Evolutionary conservation across 2,113 vertebrate species (phyloP), one percentile per base, ranked within the genome.

Genomic region (Tichodroma muraria): DNA sequence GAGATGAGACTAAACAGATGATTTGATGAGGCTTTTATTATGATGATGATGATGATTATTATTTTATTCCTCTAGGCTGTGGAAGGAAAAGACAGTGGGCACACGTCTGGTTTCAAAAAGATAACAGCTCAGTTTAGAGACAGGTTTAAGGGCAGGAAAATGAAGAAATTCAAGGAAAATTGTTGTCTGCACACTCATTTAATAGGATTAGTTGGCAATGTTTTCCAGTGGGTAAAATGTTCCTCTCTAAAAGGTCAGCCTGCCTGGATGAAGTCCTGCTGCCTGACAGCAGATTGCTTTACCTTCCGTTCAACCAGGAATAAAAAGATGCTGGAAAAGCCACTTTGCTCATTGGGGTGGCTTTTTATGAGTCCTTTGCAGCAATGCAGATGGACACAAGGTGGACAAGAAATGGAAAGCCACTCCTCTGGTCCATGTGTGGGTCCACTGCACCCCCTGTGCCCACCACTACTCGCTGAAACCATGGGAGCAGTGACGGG

Each of bases 1-100:
- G 96, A 95, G 95, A 95, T 96, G 93, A 97, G 95, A 96, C 94
- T 94, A 96, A 95, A 96, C 93, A 95, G 89, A 96, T 63, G 81
- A 56, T 83, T 89, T 85, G 85, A 23, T 50, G 95, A 89, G 47
- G 38, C 2, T 61, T 72, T 82, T 82, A 82, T 80, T 57, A 73
- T 88, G 20, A 25, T 22, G 10, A 52, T 38, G 5, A 14, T n/a
- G 25, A n/a, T 57, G 33, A 59, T 35, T 7, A n/a, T 85, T 82
- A 82, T 90, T 92, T 84, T 82, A 91, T 90, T 95, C 66, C 91
- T 80, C 54, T 6, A 38, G 47, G 42, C 35, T 66, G 20, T 60
- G 79, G 87, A 91, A 95, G 75, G 85, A 79, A 45, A 78, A 87
- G 75, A 79, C 52, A 82, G 71, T 40, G 57, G 68, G 84, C 56